A percentile compares a stretch with the other conserved stretches of the same genome.
Evolutionary conservation across 2,888 invertebrate genomes (phyloP).

Genomic region (Ctena decussata): DNA sequence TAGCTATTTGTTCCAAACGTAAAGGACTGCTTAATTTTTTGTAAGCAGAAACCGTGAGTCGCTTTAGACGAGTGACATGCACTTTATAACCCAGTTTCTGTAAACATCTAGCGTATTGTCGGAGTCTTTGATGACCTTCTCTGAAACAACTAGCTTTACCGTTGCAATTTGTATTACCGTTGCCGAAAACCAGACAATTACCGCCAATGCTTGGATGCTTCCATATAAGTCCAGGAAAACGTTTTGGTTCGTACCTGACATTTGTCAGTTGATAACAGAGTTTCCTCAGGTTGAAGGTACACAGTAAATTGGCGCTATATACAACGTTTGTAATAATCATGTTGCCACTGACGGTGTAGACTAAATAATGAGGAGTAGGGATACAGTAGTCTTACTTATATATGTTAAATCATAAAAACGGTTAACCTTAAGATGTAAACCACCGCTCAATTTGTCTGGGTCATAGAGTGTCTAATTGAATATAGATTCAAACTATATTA

Average conservation of each 20-base stretch:
- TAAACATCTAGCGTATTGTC: constrained; percentile 23
- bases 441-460: no score
- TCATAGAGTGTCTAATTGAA: no score
- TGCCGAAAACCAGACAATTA: constrained; percentile 38
- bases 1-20: background rate
- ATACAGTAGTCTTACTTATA: no score
- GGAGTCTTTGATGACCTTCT: constrained; percentile 18
- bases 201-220: constrained; percentile 34
- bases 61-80: background rate
- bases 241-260: background rate
- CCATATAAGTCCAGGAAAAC: constrained; percentile 36
- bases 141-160: constrained; percentile 5
- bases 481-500: no score
- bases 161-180: constrained; percentile 26
- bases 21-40: background rate
- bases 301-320: constrained; percentile 8
- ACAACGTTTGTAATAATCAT: constrained; percentile 34
- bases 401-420: no score
- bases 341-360: background rate
- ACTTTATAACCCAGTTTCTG: constrained; percentile 24
- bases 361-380: no score
- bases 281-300: constrained; percentile 8
- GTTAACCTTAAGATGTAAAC: no score
- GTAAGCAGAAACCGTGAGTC: constrained; percentile 22
- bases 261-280: constrained; percentile 16